Conservation (phyloP, 2,113 vertebrate genomes). For the Myotis lucifugus region DNA sequence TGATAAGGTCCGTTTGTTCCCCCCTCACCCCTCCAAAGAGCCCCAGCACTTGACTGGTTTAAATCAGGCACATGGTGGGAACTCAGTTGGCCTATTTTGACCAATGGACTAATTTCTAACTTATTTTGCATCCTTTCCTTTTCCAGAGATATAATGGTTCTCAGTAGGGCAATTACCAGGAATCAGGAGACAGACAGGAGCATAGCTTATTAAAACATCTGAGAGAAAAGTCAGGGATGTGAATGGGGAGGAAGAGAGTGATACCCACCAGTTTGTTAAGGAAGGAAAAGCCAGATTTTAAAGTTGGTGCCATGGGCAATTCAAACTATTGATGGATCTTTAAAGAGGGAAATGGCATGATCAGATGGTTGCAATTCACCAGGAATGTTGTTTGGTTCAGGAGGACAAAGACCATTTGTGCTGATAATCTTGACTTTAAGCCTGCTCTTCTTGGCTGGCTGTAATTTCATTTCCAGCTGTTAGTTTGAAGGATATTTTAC, state of each 20-base stretch:
- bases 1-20: neutral
- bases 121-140: neutral
- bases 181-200: neutral
- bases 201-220: neutral
- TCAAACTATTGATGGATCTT: neutral
- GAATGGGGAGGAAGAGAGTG: neutral
- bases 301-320: neutral
- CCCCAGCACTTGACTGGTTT: neutral
- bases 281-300: neutral
- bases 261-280: neutral
- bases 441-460: neutral
- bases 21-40: neutral
- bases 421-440: neutral
- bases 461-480: slow-evolving; percentile 2
- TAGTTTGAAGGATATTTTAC: neutral
- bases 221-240: neutral
- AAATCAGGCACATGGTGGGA: neutral
- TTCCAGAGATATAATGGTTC: neutral
- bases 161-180: neutral
- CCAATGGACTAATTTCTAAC: neutral
- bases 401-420: neutral
- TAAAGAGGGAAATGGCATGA: neutral
- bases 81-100: neutral
- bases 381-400: neutral
- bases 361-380: neutral